Percentiles rank a stretch among this genome's conserved stretches.
Evolutionary conservation across 2,888 invertebrate species (phyloP).

Genomic region (Thymelicus lineola): DNA sequence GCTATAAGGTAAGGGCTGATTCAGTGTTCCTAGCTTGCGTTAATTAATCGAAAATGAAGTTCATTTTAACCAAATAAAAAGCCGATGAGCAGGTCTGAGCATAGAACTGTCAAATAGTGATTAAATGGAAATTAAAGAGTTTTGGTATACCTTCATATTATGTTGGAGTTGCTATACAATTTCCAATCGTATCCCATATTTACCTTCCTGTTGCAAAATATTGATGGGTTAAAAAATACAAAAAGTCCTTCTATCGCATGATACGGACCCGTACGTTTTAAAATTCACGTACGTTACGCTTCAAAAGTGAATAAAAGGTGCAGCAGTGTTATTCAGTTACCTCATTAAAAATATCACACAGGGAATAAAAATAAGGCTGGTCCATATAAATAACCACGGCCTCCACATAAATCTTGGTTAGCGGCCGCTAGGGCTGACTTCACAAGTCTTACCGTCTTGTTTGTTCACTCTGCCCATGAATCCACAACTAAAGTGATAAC

Average conservation of each 20-base stretch:
- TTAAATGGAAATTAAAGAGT: not conserved
- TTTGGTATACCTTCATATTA: not conserved
- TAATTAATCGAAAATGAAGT: slow-evolving; percentile 23
- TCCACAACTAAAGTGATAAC: not conserved
- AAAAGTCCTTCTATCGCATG: slow-evolving; percentile 52
- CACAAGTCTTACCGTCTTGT: slow-evolving; percentile 38
- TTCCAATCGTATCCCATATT: slow-evolving; percentile 33
- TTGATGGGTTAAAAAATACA: slow-evolving; percentile 41
- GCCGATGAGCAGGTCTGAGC: not conserved
- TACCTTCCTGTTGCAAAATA: slow-evolving; percentile 15
- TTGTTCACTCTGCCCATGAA: not conserved
- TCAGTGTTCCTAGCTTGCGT: too few relatives aligned
- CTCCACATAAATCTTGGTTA: slow-evolving; percentile 80
- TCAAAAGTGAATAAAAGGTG: slow-evolving; percentile 78
- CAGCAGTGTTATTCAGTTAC: slow-evolving; percentile 70
- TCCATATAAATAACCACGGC: slow-evolving; percentile 76
- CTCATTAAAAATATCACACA: slow-evolving; percentile 83
- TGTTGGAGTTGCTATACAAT: not conserved
- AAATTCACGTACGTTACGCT: slow-evolving; percentile 62
- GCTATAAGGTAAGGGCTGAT: too few relatives aligned
- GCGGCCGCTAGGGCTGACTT: slow-evolving; percentile 68
- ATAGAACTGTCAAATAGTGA: slow-evolving; percentile 3
- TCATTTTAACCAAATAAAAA: not conserved
- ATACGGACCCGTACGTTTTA: slow-evolving; percentile 48
- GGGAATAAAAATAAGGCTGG: slow-evolving; percentile 80